Evolutionary conservation across 2,113 vertebrate species (phyloP).

Genomic region (Microcebus ravelobensis): DNA sequence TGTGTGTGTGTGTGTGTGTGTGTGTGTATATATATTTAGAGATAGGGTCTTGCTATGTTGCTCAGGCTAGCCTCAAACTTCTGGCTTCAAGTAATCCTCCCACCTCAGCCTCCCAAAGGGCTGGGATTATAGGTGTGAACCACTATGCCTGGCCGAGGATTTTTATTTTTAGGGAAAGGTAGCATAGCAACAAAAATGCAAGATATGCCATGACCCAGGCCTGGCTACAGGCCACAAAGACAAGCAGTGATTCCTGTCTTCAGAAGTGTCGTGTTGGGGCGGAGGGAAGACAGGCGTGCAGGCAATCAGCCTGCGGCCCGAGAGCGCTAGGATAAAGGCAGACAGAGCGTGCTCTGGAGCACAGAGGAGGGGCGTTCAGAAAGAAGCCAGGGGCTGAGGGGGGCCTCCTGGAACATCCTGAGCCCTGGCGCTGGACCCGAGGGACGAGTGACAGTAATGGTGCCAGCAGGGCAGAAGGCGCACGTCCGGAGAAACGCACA

Average conservation of each 20-base stretch:
- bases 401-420: neutral
- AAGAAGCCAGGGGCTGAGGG: neutral
- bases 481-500: neutral
- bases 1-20: too few relatives aligned
- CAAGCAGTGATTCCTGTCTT: neutral
- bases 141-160: neutral
- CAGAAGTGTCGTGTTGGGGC: neutral
- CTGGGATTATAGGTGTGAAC: too few relatives aligned
- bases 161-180: neutral
- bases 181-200: neutral
- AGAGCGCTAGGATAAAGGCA: neutral
- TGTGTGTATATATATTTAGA: too few relatives aligned
- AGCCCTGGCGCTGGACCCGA: neutral
- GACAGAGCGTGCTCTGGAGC: neutral
- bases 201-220: neutral
- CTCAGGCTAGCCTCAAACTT: too few relatives aligned
- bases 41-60: too few relatives aligned
- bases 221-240: neutral
- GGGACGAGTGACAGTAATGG: neutral
- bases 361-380: neutral
- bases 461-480: neutral
- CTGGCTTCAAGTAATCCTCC: too few relatives aligned
- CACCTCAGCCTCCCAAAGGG: too few relatives aligned
- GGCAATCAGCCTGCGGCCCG: neutral
- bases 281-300: accelerated